These are phyloP conservation scores for Campopleginae sp. DNA, from an alignment of 2,888 invertebrate genomes.

Conservation along the genomic window DNA sequence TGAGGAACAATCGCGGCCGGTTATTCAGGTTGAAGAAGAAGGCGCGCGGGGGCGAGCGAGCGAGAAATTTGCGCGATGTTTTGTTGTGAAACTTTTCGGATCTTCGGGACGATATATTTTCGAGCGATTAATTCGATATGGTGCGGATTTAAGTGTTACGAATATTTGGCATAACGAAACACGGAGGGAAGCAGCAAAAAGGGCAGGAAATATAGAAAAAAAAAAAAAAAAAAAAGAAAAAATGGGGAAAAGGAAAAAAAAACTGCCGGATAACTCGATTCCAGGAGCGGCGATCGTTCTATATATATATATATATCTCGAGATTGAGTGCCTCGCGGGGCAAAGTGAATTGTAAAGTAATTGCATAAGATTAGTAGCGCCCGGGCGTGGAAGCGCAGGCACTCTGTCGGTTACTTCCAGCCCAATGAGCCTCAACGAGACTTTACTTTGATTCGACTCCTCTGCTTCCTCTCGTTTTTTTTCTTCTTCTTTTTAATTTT, in stretches of 20 bases:
- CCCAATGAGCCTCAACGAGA: conserved; percentile 82
- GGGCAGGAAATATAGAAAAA: conserved; percentile 12
- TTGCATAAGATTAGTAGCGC: conserved; percentile 83
- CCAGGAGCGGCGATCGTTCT: conserved; percentile 77
- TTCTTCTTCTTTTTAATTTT: too few relatives aligned
- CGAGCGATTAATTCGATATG: background rate
- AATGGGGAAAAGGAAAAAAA: too few relatives aligned
- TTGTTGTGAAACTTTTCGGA: too few relatives aligned
- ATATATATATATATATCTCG: too few relatives aligned
- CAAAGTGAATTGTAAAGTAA: conserved; percentile 84
- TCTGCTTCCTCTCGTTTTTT: conserved; percentile 67
- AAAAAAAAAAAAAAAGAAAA: background rate
- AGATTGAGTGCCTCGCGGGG: conserved; percentile 80
- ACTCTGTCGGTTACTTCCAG: conserved; percentile 84
- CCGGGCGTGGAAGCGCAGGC: conserved; percentile 79
- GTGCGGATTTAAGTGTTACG: background rate
- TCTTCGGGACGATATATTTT: too few relatives aligned
- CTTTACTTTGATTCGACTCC: conserved; percentile 82
- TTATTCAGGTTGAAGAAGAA: conserved; percentile 21
- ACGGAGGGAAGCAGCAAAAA: conserved; percentile 11
- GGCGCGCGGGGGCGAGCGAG: conserved; percentile 30
- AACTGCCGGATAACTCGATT: conserved; percentile 78
- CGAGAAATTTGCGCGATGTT: too few relatives aligned
- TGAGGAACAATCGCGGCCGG: conserved; percentile 50
- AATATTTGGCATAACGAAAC: conserved; percentile 9